Conservation (phyloP, 1,140 invertebrate species). For the Neodiprion fabricii region DNA sequence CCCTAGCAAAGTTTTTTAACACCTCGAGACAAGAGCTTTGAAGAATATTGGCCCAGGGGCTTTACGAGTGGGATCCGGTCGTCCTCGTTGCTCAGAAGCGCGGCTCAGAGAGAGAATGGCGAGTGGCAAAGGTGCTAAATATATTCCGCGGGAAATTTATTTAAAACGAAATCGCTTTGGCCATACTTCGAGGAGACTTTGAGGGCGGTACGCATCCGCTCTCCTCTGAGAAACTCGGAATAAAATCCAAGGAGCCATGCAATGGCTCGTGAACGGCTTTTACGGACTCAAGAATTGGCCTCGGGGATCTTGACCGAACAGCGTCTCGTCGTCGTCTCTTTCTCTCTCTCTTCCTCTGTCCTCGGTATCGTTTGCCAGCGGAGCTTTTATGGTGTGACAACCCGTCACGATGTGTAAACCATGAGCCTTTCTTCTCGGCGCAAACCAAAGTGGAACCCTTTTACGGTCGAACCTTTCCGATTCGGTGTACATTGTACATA, state of each 20-base stretch:
- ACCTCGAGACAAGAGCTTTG: not conserved
- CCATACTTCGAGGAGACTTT: not conserved
- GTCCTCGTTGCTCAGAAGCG: not conserved
- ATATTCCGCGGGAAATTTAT: constrained; percentile 1
- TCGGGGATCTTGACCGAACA: not conserved
- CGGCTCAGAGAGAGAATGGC: not conserved
- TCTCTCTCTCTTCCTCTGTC: not conserved
- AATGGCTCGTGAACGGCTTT: constrained; percentile 24
- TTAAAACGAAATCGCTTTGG: constrained; percentile 11
- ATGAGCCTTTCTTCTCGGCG: constrained; percentile 40
- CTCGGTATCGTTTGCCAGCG: constrained; percentile 20
- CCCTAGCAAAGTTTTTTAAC: not conserved
- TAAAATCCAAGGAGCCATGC: not conserved
- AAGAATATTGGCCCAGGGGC: too few relatives aligned
- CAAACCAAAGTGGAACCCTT: constrained; percentile 45
- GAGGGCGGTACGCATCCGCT: not conserved
- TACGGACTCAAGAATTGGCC: constrained; percentile 42
- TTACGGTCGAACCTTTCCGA: constrained; percentile 28
- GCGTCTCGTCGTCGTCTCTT: too few relatives aligned
- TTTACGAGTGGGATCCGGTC: too few relatives aligned
- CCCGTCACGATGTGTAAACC: constrained; percentile 43
- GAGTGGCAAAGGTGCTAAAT: not conserved
- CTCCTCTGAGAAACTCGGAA: not conserved
- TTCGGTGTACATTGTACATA: too few relatives aligned
- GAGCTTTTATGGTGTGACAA: constrained; percentile 40